Base-by-base conservation (phyloP, 2,797 vertebrate species). In the Oreortyx pictus region DNA sequence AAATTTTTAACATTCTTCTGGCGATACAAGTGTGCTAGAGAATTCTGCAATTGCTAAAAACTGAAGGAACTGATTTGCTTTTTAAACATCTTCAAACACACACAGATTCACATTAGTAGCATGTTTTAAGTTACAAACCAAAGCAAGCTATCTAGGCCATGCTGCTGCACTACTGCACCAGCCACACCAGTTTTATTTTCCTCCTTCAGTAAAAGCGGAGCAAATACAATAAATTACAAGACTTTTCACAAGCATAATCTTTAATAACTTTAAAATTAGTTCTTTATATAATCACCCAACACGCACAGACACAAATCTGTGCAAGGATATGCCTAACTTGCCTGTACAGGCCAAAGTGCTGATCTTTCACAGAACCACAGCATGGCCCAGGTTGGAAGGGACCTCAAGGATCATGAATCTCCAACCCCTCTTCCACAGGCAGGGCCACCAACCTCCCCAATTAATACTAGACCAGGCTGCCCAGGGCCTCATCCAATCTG, bases 1-100 rank as follows among this genome's bases (percentile, higher is more conserved):
- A 60, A 91, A 71, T 90, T 88, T 82, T 82, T 85, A 87, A 82
- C 18, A 23, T 33, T 27, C 17, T 79, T 79, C 81, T 52, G 70
- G 23, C 46, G 79, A 71, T 9, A 13, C 9, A 41, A 1, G 0
- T 79, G 20, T 1, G 0, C 46, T 33, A 7, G 35, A 87, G 31
- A 79, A 85, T 64, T 73, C 31, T 44, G 16, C 41, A 75, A 54
- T 50, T 90, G 62, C 56, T 79, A 90, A 43, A 79, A 31, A 60
- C 37, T 90, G 43, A 89, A 75, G 65, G 65, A 91, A 79, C 11
- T 0, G 7, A 82, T 29, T 76, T 5, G 9, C 73, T 76, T 86
- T 79, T 73, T 1, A 65, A 86, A 77, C 39, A 62, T 7, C 16
- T 17, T 88, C 50, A 65, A 89, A 83, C 18, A 61, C 14, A n/a